These are phyloP conservation scores for Cyrtorhinus lividipennis DNA, from an alignment of 1,140 invertebrate genomes.

Conservation along the genomic window DNA sequence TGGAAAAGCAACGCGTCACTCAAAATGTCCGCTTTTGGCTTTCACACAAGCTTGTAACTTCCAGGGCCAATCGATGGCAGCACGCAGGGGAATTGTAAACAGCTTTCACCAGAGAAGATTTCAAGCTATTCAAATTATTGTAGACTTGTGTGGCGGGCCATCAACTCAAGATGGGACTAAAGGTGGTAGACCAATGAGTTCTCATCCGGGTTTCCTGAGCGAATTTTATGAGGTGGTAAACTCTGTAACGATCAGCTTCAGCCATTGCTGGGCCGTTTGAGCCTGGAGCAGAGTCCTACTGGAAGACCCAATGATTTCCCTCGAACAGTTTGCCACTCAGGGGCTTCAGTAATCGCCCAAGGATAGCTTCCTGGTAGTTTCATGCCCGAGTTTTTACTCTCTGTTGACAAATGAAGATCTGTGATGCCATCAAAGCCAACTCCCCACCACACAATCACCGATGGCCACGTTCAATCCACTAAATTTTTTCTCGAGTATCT, in stretches of 20 bases:
- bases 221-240: constrained; percentile 14
- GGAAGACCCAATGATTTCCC: constrained; percentile 1
- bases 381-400: not conserved
- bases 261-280: constrained; percentile 12
- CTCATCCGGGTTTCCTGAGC: constrained; percentile 9
- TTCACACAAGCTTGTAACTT: too few relatives aligned
- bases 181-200: constrained; percentile 12
- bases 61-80: too few relatives aligned
- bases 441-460: not conserved
- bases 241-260: constrained; percentile 15
- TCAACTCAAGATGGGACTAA: too few relatives aligned
- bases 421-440: constrained; percentile 6
- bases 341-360: not conserved
- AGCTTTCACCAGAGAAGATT: too few relatives aligned
- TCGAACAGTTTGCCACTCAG: not conserved
- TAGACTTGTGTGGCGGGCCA: too few relatives aligned
- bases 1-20: too few relatives aligned
- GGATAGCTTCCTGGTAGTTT: not conserved
- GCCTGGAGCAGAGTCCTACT: constrained; percentile 1
- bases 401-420: not conserved
- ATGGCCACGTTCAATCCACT: constrained; percentile 1
- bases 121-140: too few relatives aligned
- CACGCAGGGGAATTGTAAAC: too few relatives aligned
- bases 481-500: constrained; percentile 6
- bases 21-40: too few relatives aligned